Conservation (phyloP, 1,140 invertebrate species). For the Contarinia nasturtii region DNA sequence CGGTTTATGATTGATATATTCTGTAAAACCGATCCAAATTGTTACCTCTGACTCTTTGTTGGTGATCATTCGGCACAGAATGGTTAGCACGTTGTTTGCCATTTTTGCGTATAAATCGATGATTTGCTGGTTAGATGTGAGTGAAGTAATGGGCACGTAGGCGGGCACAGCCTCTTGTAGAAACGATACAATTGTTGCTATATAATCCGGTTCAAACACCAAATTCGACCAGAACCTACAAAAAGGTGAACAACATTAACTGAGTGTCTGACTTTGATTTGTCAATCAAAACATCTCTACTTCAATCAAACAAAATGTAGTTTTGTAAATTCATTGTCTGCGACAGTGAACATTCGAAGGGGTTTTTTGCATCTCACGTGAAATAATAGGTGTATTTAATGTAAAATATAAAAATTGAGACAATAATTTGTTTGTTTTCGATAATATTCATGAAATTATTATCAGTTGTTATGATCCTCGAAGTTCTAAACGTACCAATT, state of each 20-base stretch:
- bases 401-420: neutral
- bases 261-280: neutral
- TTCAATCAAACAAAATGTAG: neutral
- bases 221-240: conserved; percentile 71
- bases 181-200: conserved; percentile 46
- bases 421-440: neutral
- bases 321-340: neutral
- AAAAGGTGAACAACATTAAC: conserved; percentile 14
- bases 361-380: neutral
- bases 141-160: conserved; percentile 31
- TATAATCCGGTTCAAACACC: conserved; percentile 41
- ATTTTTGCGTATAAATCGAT: conserved; percentile 31
- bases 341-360: neutral
- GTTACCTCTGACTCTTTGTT: conserved; percentile 46
- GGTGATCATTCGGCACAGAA: conserved; percentile 51
- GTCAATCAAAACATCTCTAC: neutral
- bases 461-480: neutral
- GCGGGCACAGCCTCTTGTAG: conserved; percentile 51
- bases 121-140: conserved; percentile 10
- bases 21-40: too few species aligned
- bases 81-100: conserved; percentile 39
- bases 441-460: neutral
- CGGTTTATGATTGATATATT: too few species aligned
- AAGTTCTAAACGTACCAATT: neutral
- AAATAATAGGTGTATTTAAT: neutral